phyloP scores from a whole-genome alignment of 2,888 invertebrate species.

The Bibio marci region DNA sequence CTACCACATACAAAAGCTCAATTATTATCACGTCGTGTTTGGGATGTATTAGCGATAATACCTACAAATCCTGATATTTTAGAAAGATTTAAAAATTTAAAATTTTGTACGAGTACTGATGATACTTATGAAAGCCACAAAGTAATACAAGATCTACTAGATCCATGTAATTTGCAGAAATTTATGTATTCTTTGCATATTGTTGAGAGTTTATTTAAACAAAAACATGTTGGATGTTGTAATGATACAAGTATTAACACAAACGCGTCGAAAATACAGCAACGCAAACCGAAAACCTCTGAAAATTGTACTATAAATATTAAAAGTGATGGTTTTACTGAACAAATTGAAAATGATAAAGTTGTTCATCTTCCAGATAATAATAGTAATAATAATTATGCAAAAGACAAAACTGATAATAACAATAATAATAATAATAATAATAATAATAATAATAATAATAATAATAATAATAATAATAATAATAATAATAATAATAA shows the following conservation, averaged over 20 bases:
- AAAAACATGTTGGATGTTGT: constrained; percentile 3
- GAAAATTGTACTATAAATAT: no score
- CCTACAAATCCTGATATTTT: constrained; percentile 78
- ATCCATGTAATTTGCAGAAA: constrained; percentile 81
- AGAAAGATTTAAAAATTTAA: constrained; percentile 66
- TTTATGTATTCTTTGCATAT: constrained; percentile 91
- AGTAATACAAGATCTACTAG: constrained; percentile 52
- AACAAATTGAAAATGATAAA: no score
- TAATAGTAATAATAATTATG: neutral
- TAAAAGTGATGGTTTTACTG: no score
- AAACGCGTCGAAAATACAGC: neutral
- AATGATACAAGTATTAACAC: constrained; percentile 3
- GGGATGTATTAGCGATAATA: constrained; percentile 84
- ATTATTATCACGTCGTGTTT: constrained; percentile 75
- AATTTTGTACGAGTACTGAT: no score
- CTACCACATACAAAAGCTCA: constrained; percentile 78
- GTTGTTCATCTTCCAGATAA: no score
- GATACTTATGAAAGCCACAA: constrained; percentile 13
- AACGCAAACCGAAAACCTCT: no score
- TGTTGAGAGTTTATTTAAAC: constrained; percentile 50
- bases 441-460: no score
- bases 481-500: no score
- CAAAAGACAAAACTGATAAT: neutral
- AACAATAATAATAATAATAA: no score
- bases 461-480: no score